These are phyloP conservation scores for Dysmachus trigonus DNA, from an alignment of 2,888 invertebrate species.

Conservation along the genomic window DNA sequence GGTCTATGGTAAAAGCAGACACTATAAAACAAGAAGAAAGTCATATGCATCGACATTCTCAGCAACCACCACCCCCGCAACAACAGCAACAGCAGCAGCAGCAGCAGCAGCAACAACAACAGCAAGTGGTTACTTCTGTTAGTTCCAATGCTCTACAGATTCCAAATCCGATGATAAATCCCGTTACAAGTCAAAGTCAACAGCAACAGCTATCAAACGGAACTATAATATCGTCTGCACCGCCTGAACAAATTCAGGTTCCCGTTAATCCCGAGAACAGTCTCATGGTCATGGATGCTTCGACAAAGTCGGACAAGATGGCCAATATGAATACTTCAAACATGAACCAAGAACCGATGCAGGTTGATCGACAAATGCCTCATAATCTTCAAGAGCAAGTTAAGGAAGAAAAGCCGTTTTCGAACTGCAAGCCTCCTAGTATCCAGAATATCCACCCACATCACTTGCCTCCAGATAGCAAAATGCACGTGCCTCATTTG, in stretches of 20 bases:
- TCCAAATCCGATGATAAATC: slow-evolving; percentile 55
- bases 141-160: slow-evolving; percentile 55
- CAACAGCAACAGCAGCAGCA: slow-evolving; percentile 48
- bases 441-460: slow-evolving; percentile 46
- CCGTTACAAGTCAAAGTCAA: slow-evolving; percentile 53
- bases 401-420: slow-evolving; percentile 49
- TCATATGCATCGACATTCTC: slow-evolving; percentile 47
- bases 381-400: slow-evolving; percentile 36
- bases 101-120: slow-evolving; percentile 49
- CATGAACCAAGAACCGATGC: slow-evolving; percentile 54
- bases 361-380: slow-evolving; percentile 25
- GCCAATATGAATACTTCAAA: slow-evolving; percentile 53
- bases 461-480: slow-evolving; percentile 46
- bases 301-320: slow-evolving; percentile 34
- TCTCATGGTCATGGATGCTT: slow-evolving; percentile 49
- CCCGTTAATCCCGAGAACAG: slow-evolving; percentile 49
- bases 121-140: slow-evolving; percentile 50
- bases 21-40: slow-evolving; percentile 52
- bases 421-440: slow-evolving; percentile 45
- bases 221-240: slow-evolving; percentile 53
- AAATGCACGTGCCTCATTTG: slow-evolving; percentile 55
- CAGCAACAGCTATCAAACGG: slow-evolving; percentile 55
- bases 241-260: slow-evolving; percentile 52
- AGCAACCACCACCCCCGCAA: slow-evolving; percentile 23
- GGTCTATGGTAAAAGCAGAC: slow-evolving; percentile 48